Evolutionary conservation across 1,140 invertebrate genomes (phyloP).

Genomic region (Brachionus calyciflorus): DNA sequence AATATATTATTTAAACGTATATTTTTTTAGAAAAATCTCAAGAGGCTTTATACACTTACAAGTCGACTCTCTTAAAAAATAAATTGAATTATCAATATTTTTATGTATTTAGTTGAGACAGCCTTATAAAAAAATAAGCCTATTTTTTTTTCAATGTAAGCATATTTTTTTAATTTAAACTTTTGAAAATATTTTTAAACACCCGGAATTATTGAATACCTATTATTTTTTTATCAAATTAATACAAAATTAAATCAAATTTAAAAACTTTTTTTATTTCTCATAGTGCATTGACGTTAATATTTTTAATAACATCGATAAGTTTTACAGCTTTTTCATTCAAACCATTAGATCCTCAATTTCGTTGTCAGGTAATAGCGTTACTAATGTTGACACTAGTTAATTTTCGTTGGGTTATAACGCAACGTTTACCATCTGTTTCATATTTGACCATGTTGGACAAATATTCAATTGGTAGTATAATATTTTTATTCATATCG

Average conservation of each 20-base stretch:
- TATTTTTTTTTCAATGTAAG: no score
- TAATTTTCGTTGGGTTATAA: slow-evolving; percentile 45
- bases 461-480: slow-evolving; percentile 33
- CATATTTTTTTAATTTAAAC: no score
- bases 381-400: slow-evolving; percentile 26
- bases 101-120: no score
- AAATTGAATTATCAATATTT: no score
- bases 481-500: slow-evolving; percentile 20
- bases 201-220: no score
- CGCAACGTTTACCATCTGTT: slow-evolving; percentile 15
- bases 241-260: background rate
- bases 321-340: slow-evolving; percentile 3
- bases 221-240: background rate
- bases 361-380: slow-evolving; percentile 32
- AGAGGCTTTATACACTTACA: no score
- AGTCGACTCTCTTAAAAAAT: no score
- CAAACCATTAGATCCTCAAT: slow-evolving; percentile 16
- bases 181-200: no score
- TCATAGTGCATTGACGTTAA: background rate
- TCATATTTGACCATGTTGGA: slow-evolving; percentile 46
- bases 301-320: slow-evolving; percentile 28
- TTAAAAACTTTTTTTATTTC: background rate
- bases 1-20: no score
- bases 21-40: no score
- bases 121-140: no score